Evolutionary conservation across 2,797 vertebrate species (phyloP).

Genomic region (Lutra lutra): DNA sequence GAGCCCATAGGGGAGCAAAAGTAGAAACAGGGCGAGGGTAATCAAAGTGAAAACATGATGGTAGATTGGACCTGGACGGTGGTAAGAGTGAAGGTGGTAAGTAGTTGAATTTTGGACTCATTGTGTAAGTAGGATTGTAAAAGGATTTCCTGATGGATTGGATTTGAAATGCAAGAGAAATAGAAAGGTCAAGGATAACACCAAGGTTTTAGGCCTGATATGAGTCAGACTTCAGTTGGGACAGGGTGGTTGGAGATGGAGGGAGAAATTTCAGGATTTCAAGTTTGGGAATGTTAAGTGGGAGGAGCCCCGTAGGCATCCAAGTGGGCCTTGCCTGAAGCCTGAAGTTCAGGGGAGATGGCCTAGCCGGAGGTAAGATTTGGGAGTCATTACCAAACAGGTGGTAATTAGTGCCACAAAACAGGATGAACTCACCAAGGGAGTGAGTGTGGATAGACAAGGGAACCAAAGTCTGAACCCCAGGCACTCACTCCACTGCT

Average conservation of each 20-base stretch:
- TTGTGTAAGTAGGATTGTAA: background rate
- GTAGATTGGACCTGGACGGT: background rate
- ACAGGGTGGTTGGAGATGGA: background rate
- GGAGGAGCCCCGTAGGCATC: background rate
- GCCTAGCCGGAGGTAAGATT: background rate
- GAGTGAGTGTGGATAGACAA: background rate
- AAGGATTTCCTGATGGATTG: background rate
- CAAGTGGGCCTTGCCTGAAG: background rate
- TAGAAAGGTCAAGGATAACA: background rate
- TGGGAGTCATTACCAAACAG: background rate
- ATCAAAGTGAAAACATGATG: background rate
- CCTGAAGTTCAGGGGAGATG: background rate
- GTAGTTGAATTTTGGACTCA: background rate
- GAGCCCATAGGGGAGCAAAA: background rate
- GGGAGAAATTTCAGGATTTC: background rate
- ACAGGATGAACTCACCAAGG: background rate
- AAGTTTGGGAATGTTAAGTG: background rate
- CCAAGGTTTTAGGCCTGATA: background rate
- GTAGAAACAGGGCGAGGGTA: background rate
- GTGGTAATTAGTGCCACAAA: background rate
- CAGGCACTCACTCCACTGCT: background rate
- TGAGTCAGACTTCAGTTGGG: background rate
- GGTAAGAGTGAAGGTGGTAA: background rate
- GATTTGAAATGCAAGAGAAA: slow-evolving; percentile 29
- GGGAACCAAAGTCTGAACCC: background rate